phyloP scores from a whole-genome alignment of 92 coral and sea anemone species.

The Umimayanthus kanabou region DNA sequence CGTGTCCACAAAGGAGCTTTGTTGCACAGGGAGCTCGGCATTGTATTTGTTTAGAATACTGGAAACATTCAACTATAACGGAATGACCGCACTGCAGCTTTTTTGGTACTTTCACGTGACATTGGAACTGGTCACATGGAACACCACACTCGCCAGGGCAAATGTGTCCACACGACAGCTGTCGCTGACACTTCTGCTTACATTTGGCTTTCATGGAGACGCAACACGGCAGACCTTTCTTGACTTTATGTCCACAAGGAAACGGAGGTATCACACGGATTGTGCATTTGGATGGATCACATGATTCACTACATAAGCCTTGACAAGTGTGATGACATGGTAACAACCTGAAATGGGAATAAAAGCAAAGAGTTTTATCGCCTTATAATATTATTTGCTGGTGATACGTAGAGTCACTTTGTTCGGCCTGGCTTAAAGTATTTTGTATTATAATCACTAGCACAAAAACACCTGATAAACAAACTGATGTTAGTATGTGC shows the following conservation, averaged over 20 bases:
- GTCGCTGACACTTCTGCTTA: slow-evolving; percentile 7
- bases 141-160: slow-evolving; percentile 55
- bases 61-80: slow-evolving; percentile 46
- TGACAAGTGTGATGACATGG: slow-evolving; percentile 57
- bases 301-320: background rate
- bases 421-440: no score
- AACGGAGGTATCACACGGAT: slow-evolving; percentile 27
- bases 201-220: slow-evolving; percentile 7
- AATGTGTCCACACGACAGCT: slow-evolving; percentile 6
- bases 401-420: no score
- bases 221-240: slow-evolving; percentile 53
- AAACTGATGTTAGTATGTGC: background rate
- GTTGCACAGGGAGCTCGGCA: slow-evolving; percentile 52
- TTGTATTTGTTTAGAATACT: slow-evolving; percentile 14
- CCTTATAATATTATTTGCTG: background rate
- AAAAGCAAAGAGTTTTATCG: background rate
- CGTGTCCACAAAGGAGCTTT: slow-evolving; percentile 66
- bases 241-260: slow-evolving; percentile 56
- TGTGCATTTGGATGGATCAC: slow-evolving; percentile 50
- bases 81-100: no score
- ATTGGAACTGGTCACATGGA: slow-evolving; percentile 38
- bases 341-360: slow-evolving; percentile 30
- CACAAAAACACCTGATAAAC: background rate
- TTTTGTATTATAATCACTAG: no score
- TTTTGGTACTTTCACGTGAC: no score